Base-by-base conservation (phyloP, 92 coral and sea anemone species). In the Porites evermanni region DNA sequence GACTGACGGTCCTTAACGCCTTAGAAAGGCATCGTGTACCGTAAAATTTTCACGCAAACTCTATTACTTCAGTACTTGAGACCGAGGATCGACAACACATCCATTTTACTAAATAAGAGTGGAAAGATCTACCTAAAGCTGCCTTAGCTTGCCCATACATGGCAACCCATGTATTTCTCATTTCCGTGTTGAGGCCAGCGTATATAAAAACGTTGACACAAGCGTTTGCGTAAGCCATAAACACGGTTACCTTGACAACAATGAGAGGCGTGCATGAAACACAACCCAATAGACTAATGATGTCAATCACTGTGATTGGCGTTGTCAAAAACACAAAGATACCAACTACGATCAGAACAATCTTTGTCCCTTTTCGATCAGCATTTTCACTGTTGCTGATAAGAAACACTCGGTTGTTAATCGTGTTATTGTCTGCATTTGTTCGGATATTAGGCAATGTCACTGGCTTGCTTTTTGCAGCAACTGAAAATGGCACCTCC, bases 171-270 rank as follows among this genome's bases (percentile, higher is more conserved):
- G 98, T 94, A 20, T 93, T 88, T 47, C 92, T 85, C 94, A 94
- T 94, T 18, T 94, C 95, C 70, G 84, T 90, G 79, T 96, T 96
- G 68, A 90, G 94, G 21, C 98, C 98, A 7, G 98, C 98, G 60
- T 94, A 96, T 44, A 96, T 88, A 85, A 95, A 96, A 81, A 95
- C 96, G 65, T 96, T 96, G 0, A 94, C 93, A 74, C 98, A 96
- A 17, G 98, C 95, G 75, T 96, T 96, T 0, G 95, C 88, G 53
- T 96, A 96, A 23, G 95, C 98, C 94, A 96, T 88, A 47, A 91
- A 88, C 47, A 95, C 98, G 53, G 97, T 88, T 2, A 96, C 88
- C 86, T 95, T 94, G 20, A 84, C 85, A 20, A 94, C 65, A 32
- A 85, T 75, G 4, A 95, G 88, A 11, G 98, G 96, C 4, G 91